phyloP scores from a whole-genome alignment of 1,140 invertebrate species.

The Radopholus similis region DNA sequence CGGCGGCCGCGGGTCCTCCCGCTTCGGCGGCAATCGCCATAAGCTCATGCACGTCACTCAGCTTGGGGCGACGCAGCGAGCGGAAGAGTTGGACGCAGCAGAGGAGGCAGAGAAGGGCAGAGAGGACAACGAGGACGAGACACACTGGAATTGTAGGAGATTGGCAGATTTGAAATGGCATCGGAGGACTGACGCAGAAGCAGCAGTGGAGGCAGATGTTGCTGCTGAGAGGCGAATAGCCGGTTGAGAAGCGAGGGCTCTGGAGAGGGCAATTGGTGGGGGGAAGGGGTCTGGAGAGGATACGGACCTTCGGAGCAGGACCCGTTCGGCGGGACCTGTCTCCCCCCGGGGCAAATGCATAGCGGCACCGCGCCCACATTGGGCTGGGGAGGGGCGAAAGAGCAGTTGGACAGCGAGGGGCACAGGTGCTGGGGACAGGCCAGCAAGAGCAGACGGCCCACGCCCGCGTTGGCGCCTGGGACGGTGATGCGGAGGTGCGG shows the following conservation, averaged over 20 bases:
- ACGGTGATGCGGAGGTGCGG: too few relatives aligned
- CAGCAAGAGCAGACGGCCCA: conserved; percentile 28
- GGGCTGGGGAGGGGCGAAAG: conserved; percentile 24
- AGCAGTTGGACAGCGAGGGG: conserved; percentile 24
- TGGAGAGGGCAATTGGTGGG: background rate
- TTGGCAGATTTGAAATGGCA: too few relatives aligned
- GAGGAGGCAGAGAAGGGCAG: conserved; percentile 12
- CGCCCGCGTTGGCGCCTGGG: conserved; percentile 21
- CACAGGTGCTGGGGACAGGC: conserved; percentile 23
- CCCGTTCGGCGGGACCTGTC: conserved; percentile 1
- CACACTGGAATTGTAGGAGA: background rate
- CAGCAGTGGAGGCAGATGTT: conserved; percentile 1
- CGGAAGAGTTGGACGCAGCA: conserved; percentile 10
- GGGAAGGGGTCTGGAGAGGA: background rate
- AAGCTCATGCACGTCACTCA: conserved; percentile 16
- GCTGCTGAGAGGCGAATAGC: background rate
- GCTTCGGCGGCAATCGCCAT: conserved; percentile 20
- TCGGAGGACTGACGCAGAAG: conserved; percentile 2
- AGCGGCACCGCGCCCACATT: conserved; percentile 5
- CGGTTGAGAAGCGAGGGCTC: background rate
- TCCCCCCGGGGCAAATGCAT: conserved; percentile 29
- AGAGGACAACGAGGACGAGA: conserved; percentile 7
- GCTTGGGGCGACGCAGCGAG: background rate
- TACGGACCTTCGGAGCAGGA: conserved; percentile 8
- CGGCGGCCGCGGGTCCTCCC: background rate